Conservation (phyloP, 1,140 invertebrate genomes). For the Mamestra configurata region DNA sequence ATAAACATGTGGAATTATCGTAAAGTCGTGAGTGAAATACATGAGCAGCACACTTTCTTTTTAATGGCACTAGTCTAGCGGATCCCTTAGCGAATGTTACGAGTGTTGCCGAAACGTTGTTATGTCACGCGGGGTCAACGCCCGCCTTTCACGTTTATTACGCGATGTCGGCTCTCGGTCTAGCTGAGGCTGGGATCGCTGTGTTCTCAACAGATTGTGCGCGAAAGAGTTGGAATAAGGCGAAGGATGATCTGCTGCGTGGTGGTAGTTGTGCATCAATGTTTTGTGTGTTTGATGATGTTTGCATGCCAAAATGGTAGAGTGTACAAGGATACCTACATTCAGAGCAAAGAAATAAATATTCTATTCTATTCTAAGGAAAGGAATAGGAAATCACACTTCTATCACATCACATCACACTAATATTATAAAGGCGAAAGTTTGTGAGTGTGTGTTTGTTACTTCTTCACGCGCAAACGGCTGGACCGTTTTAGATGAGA, state of each 20-base stretch:
- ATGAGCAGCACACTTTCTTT: slow-evolving; percentile 30
- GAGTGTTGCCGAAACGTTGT: slow-evolving; percentile 46
- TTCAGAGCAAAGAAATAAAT: too few relatives aligned
- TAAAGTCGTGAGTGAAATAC: slow-evolving; percentile 25
- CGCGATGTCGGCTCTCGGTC: slow-evolving; percentile 40
- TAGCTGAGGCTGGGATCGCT: background rate
- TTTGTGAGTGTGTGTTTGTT: too few relatives aligned
- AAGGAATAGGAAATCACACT: too few relatives aligned
- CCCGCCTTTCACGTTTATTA: slow-evolving; percentile 50
- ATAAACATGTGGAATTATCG: slow-evolving; percentile 12
- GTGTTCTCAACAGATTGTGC: background rate
- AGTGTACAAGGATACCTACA: too few relatives aligned
- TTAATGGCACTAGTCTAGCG: slow-evolving; percentile 39
- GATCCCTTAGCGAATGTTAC: slow-evolving; percentile 47
- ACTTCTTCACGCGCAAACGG: too few relatives aligned
- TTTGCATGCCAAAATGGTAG: too few relatives aligned
- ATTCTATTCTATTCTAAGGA: too few relatives aligned
- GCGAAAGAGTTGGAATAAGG: background rate
- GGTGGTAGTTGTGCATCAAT: background rate
- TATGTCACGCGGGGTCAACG: slow-evolving; percentile 51
- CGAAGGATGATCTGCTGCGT: background rate
- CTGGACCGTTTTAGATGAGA: too few relatives aligned
- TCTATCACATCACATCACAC: too few relatives aligned
- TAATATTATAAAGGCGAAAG: too few relatives aligned
- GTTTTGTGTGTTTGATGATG: too few relatives aligned